These are phyloP conservation scores for Aphodius granarius DNA, from an alignment of 2,888 invertebrate genomes.

Conservation along the genomic window DNA sequence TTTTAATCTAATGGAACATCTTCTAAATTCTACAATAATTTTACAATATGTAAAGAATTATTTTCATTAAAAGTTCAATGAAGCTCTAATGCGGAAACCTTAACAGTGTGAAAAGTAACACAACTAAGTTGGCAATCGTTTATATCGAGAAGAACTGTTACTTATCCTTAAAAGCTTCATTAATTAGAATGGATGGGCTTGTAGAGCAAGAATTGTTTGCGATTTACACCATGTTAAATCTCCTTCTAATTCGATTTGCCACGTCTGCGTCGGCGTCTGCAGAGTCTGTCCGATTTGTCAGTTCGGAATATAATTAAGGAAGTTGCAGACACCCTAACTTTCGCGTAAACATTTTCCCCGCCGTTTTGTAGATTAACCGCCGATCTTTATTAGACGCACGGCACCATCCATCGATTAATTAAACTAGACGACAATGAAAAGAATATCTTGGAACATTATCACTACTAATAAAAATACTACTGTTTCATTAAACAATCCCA, in stretches of 20 bases:
- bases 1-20: too few species aligned
- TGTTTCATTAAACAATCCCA: too few species aligned
- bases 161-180: constrained; percentile 29
- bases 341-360: constrained; percentile 9
- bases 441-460: too few species aligned
- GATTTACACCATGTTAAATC: constrained; percentile 23
- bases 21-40: too few species aligned
- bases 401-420: too few species aligned
- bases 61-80: too few species aligned
- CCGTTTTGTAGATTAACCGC: background rate
- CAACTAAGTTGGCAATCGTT: background rate
- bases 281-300: constrained; percentile 1
- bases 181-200: constrained; percentile 43
- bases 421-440: too few species aligned
- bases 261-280: background rate
- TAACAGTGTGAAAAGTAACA: too few species aligned
- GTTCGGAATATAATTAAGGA: constrained; percentile 13
- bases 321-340: background rate
- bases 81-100: too few species aligned
- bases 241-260: constrained; percentile 16
- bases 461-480: too few species aligned
- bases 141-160: background rate
- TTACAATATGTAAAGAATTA: too few species aligned
- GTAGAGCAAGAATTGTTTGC: constrained; percentile 35
- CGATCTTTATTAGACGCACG: background rate